phyloP scores from a whole-genome alignment of 2,888 invertebrate genomes.

The Exephanes ischioxanthus region DNA sequence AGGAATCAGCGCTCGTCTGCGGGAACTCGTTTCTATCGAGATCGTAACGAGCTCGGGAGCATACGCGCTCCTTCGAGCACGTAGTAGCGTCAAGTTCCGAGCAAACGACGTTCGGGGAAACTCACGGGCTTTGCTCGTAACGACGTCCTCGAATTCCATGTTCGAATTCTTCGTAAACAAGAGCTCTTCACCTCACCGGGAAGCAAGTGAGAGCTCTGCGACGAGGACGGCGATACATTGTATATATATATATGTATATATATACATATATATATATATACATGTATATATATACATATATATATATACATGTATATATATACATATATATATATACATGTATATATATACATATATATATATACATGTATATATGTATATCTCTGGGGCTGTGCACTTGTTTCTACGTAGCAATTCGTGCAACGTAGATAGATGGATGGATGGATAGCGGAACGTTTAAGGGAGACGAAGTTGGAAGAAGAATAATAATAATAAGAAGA shows the following conservation, averaged over 20 bases:
- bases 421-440: background rate
- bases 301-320: too few relatives aligned
- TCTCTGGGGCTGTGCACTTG: background rate
- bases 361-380: background rate
- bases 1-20: conserved; percentile 58
- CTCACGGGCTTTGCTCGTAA: conserved; percentile 39
- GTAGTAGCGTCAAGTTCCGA: conserved; percentile 49
- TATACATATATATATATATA: background rate
- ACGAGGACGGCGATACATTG: background rate
- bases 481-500: background rate
- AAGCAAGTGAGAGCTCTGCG: background rate
- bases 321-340: too few relatives aligned
- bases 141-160: conserved; percentile 63
- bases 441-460: background rate
- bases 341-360: background rate
- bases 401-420: conserved; percentile 1
- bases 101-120: conserved; percentile 56
- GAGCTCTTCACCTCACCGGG: conserved; percentile 4
- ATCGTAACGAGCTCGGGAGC: conserved; percentile 62
- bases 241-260: background rate
- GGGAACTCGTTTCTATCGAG: conserved; percentile 66
- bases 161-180: conserved; percentile 54
- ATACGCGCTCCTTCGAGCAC: conserved; percentile 16
- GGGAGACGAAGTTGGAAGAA: conserved; percentile 3
- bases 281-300: background rate